Evolutionary conservation across 2,113 vertebrate species (phyloP).

Genomic region (Mustela lutreola): DNA sequence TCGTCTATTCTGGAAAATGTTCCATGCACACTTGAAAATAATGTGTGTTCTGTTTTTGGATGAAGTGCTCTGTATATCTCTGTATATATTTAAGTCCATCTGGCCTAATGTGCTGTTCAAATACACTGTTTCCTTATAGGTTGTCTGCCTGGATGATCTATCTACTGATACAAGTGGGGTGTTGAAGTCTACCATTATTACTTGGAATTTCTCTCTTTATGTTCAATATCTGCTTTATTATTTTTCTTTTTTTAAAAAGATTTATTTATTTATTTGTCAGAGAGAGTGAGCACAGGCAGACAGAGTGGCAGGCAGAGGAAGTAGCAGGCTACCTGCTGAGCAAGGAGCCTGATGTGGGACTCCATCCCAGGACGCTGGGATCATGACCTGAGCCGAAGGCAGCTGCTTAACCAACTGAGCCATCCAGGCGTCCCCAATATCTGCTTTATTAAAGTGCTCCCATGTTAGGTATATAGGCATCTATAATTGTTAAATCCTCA

Average conservation of each 20-base stretch:
- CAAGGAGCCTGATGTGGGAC: too few species aligned
- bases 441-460: not conserved
- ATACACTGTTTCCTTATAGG: not conserved
- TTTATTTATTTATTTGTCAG: too few species aligned
- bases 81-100: not conserved
- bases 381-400: too few species aligned
- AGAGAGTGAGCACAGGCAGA: too few species aligned
- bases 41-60: not conserved
- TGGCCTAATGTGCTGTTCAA: not conserved
- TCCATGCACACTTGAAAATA: not conserved
- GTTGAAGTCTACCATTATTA: not conserved
- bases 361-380: too few species aligned
- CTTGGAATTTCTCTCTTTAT: not conserved
- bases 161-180: not conserved
- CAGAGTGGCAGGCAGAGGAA: too few species aligned
- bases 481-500: not conserved
- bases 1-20: not conserved
- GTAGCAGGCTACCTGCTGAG: too few species aligned
- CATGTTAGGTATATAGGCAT: not conserved
- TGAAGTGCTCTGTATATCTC: not conserved
- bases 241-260: too few species aligned
- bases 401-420: too few species aligned
- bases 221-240: not conserved
- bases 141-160: not conserved
- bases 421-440: not conserved